phyloP scores from a whole-genome alignment of 2,888 invertebrate species.

The Aphidoletes aphidimyza region DNA sequence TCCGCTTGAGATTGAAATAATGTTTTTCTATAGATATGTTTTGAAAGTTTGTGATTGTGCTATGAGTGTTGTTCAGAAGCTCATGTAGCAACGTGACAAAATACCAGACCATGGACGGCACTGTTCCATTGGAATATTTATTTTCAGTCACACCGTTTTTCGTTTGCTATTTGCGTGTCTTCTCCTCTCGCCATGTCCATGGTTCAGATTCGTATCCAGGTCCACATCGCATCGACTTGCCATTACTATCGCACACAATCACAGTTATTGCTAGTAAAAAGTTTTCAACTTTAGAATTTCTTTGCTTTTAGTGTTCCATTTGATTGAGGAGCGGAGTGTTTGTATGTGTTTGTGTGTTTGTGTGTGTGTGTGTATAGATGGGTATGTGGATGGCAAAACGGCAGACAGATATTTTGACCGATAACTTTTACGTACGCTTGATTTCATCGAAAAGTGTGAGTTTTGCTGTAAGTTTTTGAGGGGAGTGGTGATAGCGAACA shows the following conservation, averaged over 20 bases:
- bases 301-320: not conserved
- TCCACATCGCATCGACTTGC: too few species aligned
- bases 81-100: constrained; percentile 32
- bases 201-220: not conserved
- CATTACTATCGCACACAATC: constrained; percentile 28
- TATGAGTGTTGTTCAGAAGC: constrained; percentile 14
- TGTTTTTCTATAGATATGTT: constrained; percentile 28
- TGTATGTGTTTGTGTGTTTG: not conserved
- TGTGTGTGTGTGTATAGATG: not conserved
- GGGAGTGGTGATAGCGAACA: too few species aligned
- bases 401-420: constrained; percentile 51
- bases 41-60: constrained; percentile 18
- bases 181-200: not conserved
- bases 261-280: constrained; percentile 37
- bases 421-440: constrained; percentile 39
- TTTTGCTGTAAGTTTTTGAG: not conserved
- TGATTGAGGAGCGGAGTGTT: too few species aligned
- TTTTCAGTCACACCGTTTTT: not conserved
- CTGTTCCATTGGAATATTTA: not conserved
- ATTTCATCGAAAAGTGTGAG: constrained; percentile 28
- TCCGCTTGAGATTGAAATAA: constrained; percentile 46
- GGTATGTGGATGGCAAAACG: not conserved
- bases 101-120: not conserved
- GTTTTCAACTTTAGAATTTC: constrained; percentile 53
- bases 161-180: not conserved